A percentile compares a stretch with the other conserved stretches of the same genome.
These are phyloP conservation scores for Hypercompe scribonia DNA, from an alignment of 2,888 invertebrate species.

Conservation along the genomic window DNA sequence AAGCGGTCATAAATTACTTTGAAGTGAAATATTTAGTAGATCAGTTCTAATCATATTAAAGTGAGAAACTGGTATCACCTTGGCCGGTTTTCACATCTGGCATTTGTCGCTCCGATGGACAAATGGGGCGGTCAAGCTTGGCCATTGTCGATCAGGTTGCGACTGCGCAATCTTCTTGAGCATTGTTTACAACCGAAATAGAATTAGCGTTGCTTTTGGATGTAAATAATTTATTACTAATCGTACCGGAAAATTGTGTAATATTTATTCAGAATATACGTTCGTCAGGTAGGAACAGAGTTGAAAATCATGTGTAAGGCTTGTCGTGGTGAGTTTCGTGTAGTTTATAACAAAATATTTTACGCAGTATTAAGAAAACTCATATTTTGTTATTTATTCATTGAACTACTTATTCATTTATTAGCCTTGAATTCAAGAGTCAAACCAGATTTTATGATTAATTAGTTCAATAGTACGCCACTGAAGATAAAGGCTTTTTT, in stretches of 20 bases:
- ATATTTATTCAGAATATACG: background rate
- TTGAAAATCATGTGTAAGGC: background rate
- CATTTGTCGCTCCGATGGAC: constrained; percentile 47
- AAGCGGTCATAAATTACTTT: constrained; percentile 12
- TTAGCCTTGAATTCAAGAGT: background rate
- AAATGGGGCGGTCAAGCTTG: constrained; percentile 72
- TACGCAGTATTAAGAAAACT: background rate
- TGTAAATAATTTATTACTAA: constrained; percentile 47
- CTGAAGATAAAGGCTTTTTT: background rate
- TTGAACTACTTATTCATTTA: background rate
- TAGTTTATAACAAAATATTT: background rate
- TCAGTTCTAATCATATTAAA: constrained; percentile 5
- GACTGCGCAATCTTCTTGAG: constrained; percentile 41
- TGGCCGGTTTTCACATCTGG: constrained; percentile 33
- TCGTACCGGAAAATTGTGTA: background rate
- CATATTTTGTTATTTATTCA: background rate
- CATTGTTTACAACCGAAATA: constrained; percentile 41
- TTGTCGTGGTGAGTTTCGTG: background rate
- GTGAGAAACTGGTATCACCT: constrained; percentile 20
- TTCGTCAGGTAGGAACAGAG: background rate
- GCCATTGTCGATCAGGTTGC: constrained; percentile 71
- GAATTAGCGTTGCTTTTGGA: constrained; percentile 17
- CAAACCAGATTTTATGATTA: background rate
- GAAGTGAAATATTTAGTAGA: constrained; percentile 44
- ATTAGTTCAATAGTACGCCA: background rate